Percentiles rank a stretch among this genome's conserved stretches.
Conservation (phyloP, 1,140 invertebrate genomes). For the Lithobius niger region DNA sequence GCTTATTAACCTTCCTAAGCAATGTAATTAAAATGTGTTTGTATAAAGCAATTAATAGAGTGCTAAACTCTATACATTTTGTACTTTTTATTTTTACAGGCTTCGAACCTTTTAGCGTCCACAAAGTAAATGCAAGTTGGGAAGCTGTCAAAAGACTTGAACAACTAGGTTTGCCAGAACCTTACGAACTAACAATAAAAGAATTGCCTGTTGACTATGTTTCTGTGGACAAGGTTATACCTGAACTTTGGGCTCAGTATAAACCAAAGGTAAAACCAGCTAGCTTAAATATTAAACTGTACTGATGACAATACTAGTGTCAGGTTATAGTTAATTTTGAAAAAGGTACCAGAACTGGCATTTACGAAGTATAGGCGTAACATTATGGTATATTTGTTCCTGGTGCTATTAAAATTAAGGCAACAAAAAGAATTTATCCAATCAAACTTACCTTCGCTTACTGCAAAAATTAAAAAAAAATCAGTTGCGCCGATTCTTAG, state of each 20-base stretch:
- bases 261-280: slow-evolving; percentile 44
- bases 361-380: no score
- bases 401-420: no score
- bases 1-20: neutral
- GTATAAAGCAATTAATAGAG: slow-evolving; percentile 1
- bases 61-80: neutral
- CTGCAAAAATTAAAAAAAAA: no score
- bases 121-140: slow-evolving; percentile 61
- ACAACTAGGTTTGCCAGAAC: slow-evolving; percentile 24
- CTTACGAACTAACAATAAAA: slow-evolving; percentile 20
- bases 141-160: slow-evolving; percentile 49
- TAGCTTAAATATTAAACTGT: no score
- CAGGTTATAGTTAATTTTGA: no score
- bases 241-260: slow-evolving; percentile 46
- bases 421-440: no score
- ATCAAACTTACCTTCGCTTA: no score
- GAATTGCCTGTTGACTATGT: slow-evolving; percentile 52
- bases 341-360: no score
- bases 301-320: neutral
- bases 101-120: slow-evolving; percentile 55
- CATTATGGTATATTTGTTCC: no score
- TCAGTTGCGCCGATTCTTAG: slow-evolving; percentile 18
- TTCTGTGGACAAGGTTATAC: slow-evolving; percentile 42
- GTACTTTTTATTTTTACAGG: slow-evolving; percentile 43
- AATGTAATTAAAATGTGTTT: neutral